Base-by-base conservation (phyloP, 2,888 invertebrate genomes). In the Ametastegia equiseti region DNA sequence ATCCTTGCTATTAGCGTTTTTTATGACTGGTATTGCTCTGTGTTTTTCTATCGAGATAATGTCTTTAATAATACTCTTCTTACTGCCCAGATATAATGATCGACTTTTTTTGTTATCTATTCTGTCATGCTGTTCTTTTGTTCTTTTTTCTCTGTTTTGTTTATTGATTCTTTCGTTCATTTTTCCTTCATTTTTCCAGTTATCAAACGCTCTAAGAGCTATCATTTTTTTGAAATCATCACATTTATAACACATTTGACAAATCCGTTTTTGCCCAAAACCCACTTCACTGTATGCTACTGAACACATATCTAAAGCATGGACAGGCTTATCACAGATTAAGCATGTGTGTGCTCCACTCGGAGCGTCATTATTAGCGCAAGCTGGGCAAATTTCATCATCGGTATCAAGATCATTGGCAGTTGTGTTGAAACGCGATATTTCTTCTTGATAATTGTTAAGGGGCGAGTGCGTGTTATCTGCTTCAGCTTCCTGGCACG, bases 31-130 rank as follows among this genome's bases (percentile, higher is more conserved):
- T 33, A 65, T 65, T 9, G 65, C 30, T n/a, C 30, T 33, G 33
- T 65, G 65, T 65, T 65, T 65, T 36, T 65, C 65, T 1, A 65
- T 30, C 6, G 33, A 33, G 15, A 65, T 65, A 33, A 65, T 65
- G 33, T 65, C 65, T 30, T n/a, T 30, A 33, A 65, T 65, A 33
- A 33, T 65, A 65, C 7, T 36, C n/a, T 65, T 65, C 65, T 33
- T 65, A 11, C 15, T 36, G 30, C 36, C 65, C 36, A 65, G 33
- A 36, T 65, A 65, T n/a, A 65, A 65, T 6, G 65, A 30, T 65
- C 65, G 30, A 0, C 65, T 30, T 33, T n/a, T 30, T 36, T 65
- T 65, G n/a, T 65, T 19, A n/a, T n/a, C n/a, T n/a, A n/a, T n/a
- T n/a, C n/a, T n/a, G n/a, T n/a, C n/a, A n/a, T n/a, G n/a, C n/a